These are phyloP conservation scores for Scaptomyza tumidula DNA, from an alignment of 2,888 invertebrate species.

Conservation along the genomic window DNA sequence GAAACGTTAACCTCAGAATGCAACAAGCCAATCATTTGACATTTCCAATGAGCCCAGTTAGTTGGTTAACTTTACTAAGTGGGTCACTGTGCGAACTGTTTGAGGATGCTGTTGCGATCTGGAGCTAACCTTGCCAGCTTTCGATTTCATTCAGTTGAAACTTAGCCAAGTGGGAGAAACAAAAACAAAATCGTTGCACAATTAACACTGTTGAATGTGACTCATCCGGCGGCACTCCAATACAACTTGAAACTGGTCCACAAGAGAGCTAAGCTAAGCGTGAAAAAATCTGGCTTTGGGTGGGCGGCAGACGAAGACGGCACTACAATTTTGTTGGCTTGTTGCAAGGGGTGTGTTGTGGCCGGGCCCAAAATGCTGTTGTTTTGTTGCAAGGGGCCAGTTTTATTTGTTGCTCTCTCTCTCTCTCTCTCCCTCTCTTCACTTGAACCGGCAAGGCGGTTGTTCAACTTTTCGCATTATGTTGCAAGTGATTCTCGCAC, in stretches of 20 bases:
- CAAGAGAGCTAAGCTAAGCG: conserved; percentile 19
- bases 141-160: conserved; percentile 61
- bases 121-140: conserved; percentile 68
- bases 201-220: conserved; percentile 46
- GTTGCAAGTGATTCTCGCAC: conserved; percentile 60
- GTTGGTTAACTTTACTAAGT: conserved; percentile 9
- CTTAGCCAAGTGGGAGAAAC: conserved; percentile 23
- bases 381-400: conserved; percentile 32
- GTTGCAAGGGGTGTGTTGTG: conserved; percentile 43
- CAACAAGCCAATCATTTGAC: conserved; percentile 49
- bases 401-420: conserved; percentile 21
- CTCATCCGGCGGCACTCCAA: conserved; percentile 46
- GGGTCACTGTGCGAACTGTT: conserved; percentile 55
- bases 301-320: conserved; percentile 41
- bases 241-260: conserved; percentile 45
- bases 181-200: conserved; percentile 61
- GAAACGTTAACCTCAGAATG: conserved; percentile 45
- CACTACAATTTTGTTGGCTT: conserved; percentile 20
- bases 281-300: conserved; percentile 31
- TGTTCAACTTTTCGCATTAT: conserved; percentile 48
- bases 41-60: conserved; percentile 41
- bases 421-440: neutral
- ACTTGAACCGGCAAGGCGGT: conserved; percentile 42
- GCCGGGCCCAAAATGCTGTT: conserved; percentile 47
- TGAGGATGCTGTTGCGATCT: conserved; percentile 20